Evolutionary conservation across 2,888 invertebrate genomes (phyloP).

Genomic region (Periphyllus acericola): DNA sequence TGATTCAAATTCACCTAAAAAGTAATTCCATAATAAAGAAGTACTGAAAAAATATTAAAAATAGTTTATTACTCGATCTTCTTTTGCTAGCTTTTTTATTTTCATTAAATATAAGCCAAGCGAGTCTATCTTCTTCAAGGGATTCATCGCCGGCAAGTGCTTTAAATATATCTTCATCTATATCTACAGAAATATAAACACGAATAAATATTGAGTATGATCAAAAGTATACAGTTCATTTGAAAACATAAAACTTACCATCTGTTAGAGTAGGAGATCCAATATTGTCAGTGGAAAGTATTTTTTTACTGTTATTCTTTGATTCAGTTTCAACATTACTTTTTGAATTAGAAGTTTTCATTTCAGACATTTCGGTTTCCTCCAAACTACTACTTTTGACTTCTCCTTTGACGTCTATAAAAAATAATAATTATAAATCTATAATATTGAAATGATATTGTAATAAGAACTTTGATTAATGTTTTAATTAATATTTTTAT

Average conservation of each 20-base stretch:
- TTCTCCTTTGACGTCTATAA: slow-evolving; percentile 19
- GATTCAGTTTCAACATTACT: slow-evolving; percentile 17
- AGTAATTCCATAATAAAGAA: neutral
- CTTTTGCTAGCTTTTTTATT: slow-evolving; percentile 60
- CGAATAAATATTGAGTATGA: neutral
- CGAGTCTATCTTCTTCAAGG: slow-evolving; percentile 53
- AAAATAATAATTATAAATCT: neutral
- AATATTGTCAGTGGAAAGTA: neutral
- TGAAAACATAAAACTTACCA: neutral
- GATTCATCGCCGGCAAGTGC: slow-evolving; percentile 51
- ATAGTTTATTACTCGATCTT: slow-evolving; percentile 44
- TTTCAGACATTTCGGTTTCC: neutral
- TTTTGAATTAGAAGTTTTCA: neutral
- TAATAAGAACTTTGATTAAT: neutral
- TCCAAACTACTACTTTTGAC: slow-evolving; percentile 7
- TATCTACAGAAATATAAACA: slow-evolving; percentile 12
- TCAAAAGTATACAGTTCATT: neutral
- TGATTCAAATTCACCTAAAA: slow-evolving; percentile 46
- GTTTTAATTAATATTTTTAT: neutral
- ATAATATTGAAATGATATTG: neutral
- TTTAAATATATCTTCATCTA: slow-evolving; percentile 57
- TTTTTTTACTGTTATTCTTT: neutral
- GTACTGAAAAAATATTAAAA: neutral
- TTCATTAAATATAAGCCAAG: slow-evolving; percentile 55
- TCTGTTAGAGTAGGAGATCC: slow-evolving; percentile 53